Base-by-base conservation (phyloP, 1,140 invertebrate species). In the Potamilus streckersoni region DNA sequence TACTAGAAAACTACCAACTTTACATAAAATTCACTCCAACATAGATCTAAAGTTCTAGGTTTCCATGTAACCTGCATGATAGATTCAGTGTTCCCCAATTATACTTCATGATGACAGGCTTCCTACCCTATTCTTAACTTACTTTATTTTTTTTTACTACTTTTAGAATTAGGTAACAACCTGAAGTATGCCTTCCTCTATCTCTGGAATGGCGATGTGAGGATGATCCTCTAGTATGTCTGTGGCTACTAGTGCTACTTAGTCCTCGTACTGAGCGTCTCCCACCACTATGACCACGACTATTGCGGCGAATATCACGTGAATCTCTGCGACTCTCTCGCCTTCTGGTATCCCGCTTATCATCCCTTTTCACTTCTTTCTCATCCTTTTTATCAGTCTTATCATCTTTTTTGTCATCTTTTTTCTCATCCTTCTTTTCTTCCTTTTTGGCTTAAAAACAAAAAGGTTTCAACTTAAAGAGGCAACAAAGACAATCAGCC, bases 331-430 rank as follows among this genome's bases (percentile, higher is more conserved):
- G n/a, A 62, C 19, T 83, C 79, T 78, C 70, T 80, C 73, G 80
- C 78, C 65, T 77, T 71, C 73, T 71, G 1, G 58, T 68, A 69
- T 82, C 79, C 75, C 78, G 79, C 63, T 80, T 82, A 16, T 79
- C 74, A 14, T 84, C 81, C 62, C 75, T 77, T 67, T 82, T 82
- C n/a, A 80, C 79, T 16, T 75, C 74, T 63, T 69, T 55, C 62
- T 80, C 76, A 60, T 79, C 80, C 16, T 80, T 75, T 4, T 77
- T 75, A 23, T 80, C 79, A 63, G 81, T 81, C 58, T 79, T 83
- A 17, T 80, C 83, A 73, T 80, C 78, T 75, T 73, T 78, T 69
- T 75, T 78, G 62, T 80, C 73, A 19, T 0, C 23, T 23, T 60
- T 38, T n/a, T 20, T 58, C 58, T 57, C 58, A 70, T 58, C n/a